Conservation (phyloP, 2,113 vertebrate genomes). For the Cheirogaleus medius region DNA sequence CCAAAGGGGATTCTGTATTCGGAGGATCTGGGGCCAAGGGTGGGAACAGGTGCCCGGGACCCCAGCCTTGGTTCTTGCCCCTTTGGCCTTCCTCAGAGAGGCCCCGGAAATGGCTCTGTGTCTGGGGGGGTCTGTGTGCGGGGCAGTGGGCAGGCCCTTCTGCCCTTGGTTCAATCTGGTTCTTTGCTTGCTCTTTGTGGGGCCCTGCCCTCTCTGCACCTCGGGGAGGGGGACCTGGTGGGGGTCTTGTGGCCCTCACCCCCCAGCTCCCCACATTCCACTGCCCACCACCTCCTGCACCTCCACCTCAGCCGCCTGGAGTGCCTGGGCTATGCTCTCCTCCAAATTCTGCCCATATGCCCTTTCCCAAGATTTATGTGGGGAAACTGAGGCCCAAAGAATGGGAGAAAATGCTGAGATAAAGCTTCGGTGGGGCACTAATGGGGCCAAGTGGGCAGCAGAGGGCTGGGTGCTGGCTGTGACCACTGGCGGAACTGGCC, state of each 20-base stretch:
- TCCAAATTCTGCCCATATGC: neutral
- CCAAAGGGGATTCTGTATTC: neutral
- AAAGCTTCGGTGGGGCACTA: too few relatives aligned
- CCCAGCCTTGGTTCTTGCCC: neutral
- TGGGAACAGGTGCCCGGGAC: neutral
- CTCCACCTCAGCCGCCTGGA: neutral
- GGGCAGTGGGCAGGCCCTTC: neutral
- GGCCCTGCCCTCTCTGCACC: neutral
- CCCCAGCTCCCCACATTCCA: accelerated
- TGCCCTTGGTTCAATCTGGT: neutral
- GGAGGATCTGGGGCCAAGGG: neutral
- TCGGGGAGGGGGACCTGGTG: neutral
- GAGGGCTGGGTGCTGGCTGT: accelerated
- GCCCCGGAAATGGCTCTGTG: neutral
- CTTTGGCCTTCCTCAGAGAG: neutral
- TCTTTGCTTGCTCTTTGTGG: neutral
- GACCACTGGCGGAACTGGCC: too few relatives aligned
- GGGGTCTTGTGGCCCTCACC: neutral
- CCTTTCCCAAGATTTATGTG: neutral
- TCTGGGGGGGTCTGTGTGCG: neutral
- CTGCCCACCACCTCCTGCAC: neutral
- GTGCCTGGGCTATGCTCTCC: neutral
- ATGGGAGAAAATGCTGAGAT: neutral
- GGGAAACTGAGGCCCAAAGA: neutral
- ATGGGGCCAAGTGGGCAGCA: neutral